These are phyloP conservation scores for Hylomyscus alleni DNA, from an alignment of 2,797 vertebrate species.

Conservation along the genomic window DNA sequence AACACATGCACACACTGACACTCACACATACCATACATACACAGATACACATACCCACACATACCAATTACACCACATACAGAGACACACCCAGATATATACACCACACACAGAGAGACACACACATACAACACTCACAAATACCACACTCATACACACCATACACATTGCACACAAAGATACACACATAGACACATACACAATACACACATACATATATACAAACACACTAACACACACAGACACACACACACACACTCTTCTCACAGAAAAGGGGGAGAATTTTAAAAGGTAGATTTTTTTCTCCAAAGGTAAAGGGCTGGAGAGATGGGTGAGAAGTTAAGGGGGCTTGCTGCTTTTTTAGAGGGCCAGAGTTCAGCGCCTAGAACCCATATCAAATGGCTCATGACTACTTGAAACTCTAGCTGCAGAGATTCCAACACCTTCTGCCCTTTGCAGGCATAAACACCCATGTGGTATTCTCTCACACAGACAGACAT, in stretches of 20 bases:
- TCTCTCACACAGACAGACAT: neutral
- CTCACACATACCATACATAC: neutral
- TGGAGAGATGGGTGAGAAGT: neutral
- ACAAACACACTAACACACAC: neutral
- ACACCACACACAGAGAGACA: neutral
- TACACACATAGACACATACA: neutral
- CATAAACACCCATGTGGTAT: neutral
- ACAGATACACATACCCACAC: neutral
- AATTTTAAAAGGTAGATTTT: neutral
- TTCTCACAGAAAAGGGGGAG: neutral
- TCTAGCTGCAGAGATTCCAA: neutral
- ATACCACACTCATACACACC: too few species aligned
- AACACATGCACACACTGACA: neutral
- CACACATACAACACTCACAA: neutral
- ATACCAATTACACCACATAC: neutral
- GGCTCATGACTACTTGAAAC: neutral
- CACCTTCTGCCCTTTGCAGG: neutral
- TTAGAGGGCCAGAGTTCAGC: neutral
- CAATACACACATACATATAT: neutral
- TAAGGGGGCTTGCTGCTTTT: neutral
- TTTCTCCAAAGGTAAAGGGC: neutral
- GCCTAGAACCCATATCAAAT: neutral
- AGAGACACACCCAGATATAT: neutral
- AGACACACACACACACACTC: neutral
- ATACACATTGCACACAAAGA: neutral